phyloP scores from a whole-genome alignment of 2,113 vertebrate genomes.

The Oryzias javanicus region DNA sequence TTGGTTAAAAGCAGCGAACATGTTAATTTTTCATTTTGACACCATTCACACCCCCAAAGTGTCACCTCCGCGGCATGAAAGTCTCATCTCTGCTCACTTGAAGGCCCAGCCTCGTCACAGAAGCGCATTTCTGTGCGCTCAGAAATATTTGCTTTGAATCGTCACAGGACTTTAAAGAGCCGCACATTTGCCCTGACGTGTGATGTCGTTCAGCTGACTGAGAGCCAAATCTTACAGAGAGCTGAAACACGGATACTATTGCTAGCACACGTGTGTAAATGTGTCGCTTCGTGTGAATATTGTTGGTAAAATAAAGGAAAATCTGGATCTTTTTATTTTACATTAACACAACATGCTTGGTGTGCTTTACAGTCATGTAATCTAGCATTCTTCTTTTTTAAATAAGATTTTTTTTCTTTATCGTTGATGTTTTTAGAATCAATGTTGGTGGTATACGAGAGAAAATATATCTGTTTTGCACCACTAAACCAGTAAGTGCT shows the following conservation, averaged over 20 bases:
- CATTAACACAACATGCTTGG: too few relatives aligned
- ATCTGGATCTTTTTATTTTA: too few relatives aligned
- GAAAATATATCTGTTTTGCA: too few relatives aligned
- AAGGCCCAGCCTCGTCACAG: slow-evolving; percentile 51
- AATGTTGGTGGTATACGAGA: too few relatives aligned
- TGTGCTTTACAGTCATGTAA: too few relatives aligned
- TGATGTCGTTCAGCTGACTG: slow-evolving; percentile 65
- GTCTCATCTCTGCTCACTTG: slow-evolving; percentile 38
- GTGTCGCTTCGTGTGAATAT: background rate
- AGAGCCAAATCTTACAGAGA: slow-evolving; percentile 42
- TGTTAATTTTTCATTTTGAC: slow-evolving; percentile 47
- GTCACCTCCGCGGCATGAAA: slow-evolving; percentile 30
- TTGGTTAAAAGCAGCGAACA: background rate
- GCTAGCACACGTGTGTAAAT: slow-evolving; percentile 7
- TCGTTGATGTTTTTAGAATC: too few relatives aligned
- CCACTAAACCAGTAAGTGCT: too few relatives aligned
- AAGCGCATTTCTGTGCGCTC: slow-evolving; percentile 41
- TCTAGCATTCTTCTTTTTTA: too few relatives aligned
- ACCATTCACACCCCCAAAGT: slow-evolving; percentile 9
- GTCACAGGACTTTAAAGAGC: slow-evolving; percentile 67
- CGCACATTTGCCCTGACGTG: slow-evolving; percentile 43
- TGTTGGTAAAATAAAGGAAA: too few relatives aligned
- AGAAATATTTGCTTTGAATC: slow-evolving; percentile 70
- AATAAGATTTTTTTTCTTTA: too few relatives aligned
- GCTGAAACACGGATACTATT: background rate